A percentile compares a stretch with the other conserved stretches of the same genome.
Conservation (phyloP, 2,797 vertebrate species). For the Chelidonichthys spinosus region DNA sequence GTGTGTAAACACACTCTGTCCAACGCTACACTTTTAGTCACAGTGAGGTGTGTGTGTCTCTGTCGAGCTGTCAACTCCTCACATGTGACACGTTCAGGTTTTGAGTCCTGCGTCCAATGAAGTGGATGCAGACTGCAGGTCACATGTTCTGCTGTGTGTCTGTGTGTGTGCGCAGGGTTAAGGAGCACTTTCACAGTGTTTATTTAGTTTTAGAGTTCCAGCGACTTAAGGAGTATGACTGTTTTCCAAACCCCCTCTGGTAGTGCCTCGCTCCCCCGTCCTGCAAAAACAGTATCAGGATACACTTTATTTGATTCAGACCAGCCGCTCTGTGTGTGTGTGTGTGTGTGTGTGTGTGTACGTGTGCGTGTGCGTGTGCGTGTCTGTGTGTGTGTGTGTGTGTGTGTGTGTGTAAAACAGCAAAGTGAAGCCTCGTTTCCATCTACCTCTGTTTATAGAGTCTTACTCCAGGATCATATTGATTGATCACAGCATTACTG, state of each 20-base stretch:
- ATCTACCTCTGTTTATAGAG: slow-evolving; percentile 40
- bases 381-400: too few relatives aligned
- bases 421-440: slow-evolving; percentile 30
- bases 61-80: slow-evolving; percentile 53
- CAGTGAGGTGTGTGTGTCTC: slow-evolving; percentile 42
- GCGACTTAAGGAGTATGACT: slow-evolving; percentile 60
- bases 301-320: slow-evolving; percentile 68
- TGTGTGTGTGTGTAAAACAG: slow-evolving; percentile 53
- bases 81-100: slow-evolving; percentile 35
- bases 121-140: slow-evolving; percentile 21
- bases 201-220: slow-evolving; percentile 69
- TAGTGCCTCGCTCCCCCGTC: slow-evolving; percentile 56
- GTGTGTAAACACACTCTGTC: slow-evolving; percentile 40
- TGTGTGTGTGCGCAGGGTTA: slow-evolving; percentile 29
- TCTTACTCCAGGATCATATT: slow-evolving; percentile 34
- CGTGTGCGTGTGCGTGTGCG: background rate
- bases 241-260: slow-evolving; percentile 66
- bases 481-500: slow-evolving; percentile 39
- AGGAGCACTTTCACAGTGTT: slow-evolving; percentile 59
- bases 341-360: background rate
- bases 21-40: background rate
- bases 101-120: slow-evolving; percentile 34
- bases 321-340: slow-evolving; percentile 35
- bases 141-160: slow-evolving; percentile 9
- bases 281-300: slow-evolving; percentile 77